Percentiles rank a stretch among this genome's conserved stretches.
These are phyloP conservation scores for Alaudala cheleensis DNA, from an alignment of 2,113 vertebrate genomes.

Conservation along the genomic window DNA sequence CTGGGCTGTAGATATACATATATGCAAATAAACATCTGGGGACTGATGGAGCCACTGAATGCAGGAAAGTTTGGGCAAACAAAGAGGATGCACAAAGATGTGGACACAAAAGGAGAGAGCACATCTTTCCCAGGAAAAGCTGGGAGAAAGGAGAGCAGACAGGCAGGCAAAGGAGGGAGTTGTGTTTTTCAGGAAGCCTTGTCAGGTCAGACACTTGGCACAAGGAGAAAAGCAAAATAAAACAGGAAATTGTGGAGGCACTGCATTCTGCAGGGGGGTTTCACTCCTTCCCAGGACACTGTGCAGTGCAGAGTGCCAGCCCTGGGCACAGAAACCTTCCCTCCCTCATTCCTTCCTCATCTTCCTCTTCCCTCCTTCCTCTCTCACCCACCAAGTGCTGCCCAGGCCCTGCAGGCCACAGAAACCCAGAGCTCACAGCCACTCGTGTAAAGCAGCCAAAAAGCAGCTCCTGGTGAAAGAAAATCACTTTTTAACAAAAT, in stretches of 20 bases:
- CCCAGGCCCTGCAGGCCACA: background rate
- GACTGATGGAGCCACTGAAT: slow-evolving; percentile 4
- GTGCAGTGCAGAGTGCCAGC: background rate
- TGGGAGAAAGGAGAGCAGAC: background rate
- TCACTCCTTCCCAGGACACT: background rate
- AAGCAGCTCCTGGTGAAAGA: background rate
- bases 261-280: background rate
- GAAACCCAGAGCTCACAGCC: background rate
- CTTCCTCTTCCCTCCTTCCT: background rate
- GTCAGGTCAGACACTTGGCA: background rate
- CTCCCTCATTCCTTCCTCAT: background rate
- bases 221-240: background rate
- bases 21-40: slow-evolving; percentile 66
- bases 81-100: background rate
- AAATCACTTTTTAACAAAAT: background rate
- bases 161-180: background rate
- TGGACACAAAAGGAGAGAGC: background rate
- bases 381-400: background rate
- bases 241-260: background rate
- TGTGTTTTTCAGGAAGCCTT: background rate
- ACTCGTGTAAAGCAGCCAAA: background rate
- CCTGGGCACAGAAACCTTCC: background rate
- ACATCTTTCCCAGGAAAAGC: background rate
- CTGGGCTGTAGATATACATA: background rate
- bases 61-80: slow-evolving; percentile 13